These are phyloP conservation scores for Hirtodrosophila duncani DNA, from an alignment of 2,888 invertebrate genomes.

Conservation along the genomic window DNA sequence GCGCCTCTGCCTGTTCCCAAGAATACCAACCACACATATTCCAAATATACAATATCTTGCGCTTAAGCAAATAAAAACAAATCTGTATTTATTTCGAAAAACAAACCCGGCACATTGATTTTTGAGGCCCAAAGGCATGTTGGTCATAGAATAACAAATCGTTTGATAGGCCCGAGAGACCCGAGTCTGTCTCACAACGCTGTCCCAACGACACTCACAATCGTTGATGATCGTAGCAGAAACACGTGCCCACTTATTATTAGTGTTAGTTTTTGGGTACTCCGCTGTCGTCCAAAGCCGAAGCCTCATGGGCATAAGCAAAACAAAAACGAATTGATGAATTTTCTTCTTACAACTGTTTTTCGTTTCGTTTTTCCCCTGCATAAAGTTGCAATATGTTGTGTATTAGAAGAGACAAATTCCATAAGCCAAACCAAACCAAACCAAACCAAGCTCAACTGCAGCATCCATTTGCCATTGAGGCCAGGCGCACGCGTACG, in stretches of 20 bases:
- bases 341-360: conserved; percentile 4
- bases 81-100: conserved; percentile 50
- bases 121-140: conserved; percentile 42
- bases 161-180: conserved; percentile 26
- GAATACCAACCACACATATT: conserved; percentile 44
- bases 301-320: conserved; percentile 22
- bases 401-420: conserved; percentile 49
- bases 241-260: conserved; percentile 69
- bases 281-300: background rate
- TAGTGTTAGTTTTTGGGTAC: conserved; percentile 18
- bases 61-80: conserved; percentile 58
- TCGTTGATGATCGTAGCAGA: no score
- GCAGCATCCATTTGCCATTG: conserved; percentile 19
- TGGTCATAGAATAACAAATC: conserved; percentile 58
- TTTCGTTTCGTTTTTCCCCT: conserved; percentile 25
- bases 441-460: conserved; percentile 7
- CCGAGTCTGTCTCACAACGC: no score
- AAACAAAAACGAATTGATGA: conserved; percentile 42
- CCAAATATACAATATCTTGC: no score
- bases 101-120: conserved; percentile 39
- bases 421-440: conserved; percentile 7
- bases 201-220: no score
- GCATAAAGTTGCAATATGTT: conserved; percentile 71
- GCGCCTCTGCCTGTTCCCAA: conserved; percentile 43
- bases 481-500: conserved; percentile 43